Percentiles rank a stretch among this genome's conserved stretches.
These are phyloP conservation scores for Folsomia candida DNA, from an alignment of 2,888 invertebrate genomes.

Conservation along the genomic window DNA sequence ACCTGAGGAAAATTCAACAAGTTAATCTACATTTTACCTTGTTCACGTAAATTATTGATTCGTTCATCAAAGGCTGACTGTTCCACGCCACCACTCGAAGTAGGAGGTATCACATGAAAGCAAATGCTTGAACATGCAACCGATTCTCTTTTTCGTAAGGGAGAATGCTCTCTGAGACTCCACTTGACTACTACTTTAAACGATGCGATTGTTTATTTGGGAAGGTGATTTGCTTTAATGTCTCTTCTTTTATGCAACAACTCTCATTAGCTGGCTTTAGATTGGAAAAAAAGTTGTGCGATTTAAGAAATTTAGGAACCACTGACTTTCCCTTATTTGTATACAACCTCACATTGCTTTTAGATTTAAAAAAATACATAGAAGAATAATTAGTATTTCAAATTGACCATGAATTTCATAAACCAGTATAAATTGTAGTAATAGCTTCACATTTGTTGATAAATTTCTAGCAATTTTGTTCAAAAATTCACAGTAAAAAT, in stretches of 20 bases:
- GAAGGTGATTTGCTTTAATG: neutral
- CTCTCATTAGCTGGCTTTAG: neutral
- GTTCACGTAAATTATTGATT: slow-evolving; percentile 2
- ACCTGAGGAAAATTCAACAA: slow-evolving; percentile 61
- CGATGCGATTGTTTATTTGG: neutral
- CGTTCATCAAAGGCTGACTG: neutral
- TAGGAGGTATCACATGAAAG: neutral
- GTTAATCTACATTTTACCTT: slow-evolving; percentile 7
- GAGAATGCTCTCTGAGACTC: too few relatives aligned
- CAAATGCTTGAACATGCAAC: neutral
- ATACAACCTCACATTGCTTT: neutral
- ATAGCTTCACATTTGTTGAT: too few relatives aligned
- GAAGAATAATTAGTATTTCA: too few relatives aligned
- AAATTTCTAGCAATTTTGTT: too few relatives aligned
- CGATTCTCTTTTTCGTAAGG: too few relatives aligned
- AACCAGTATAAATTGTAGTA: too few relatives aligned
- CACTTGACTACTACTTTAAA: too few relatives aligned
- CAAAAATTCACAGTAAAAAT: too few relatives aligned
- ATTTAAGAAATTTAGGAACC: neutral
- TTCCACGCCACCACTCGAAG: neutral
- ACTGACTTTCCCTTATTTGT: neutral
- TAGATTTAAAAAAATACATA: too few relatives aligned
- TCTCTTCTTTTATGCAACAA: neutral
- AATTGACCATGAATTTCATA: too few relatives aligned
- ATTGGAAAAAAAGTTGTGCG: neutral